Percentiles rank a stretch among this genome's conserved stretches.
phyloP scores from a whole-genome alignment of 2,113 vertebrate genomes.

The Trachemys scripta region DNA sequence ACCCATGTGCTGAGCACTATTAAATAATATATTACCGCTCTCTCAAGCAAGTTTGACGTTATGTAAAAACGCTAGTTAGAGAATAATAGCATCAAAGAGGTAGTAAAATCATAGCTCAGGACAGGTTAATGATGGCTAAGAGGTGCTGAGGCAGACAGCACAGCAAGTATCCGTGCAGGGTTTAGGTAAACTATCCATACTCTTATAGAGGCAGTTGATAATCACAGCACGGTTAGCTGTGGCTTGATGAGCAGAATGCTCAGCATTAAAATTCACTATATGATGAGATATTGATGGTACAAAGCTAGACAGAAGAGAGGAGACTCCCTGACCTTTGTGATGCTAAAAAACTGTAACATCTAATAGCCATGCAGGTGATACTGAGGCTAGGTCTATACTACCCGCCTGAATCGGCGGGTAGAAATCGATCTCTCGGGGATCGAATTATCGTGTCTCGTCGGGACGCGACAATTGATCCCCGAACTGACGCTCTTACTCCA shows the following conservation, averaged over 20 bases:
- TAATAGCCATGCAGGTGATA: neutral
- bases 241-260: neutral
- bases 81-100: neutral
- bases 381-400: neutral
- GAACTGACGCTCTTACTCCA: no score
- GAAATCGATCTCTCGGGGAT: no score
- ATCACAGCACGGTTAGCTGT: neutral
- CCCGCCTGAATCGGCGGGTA: no score
- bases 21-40: neutral
- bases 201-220: neutral
- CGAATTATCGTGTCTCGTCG: no score
- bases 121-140: neutral
- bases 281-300: neutral
- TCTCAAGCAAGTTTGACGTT: neutral
- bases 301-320: neutral
- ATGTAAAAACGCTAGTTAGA: neutral
- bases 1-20: neutral
- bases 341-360: neutral
- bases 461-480: no score
- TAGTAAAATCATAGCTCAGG: neutral
- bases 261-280: neutral
- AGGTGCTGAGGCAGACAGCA: neutral
- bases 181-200: accelerated
- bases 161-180: neutral
- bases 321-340: neutral